Evolutionary conservation across 2,888 invertebrate genomes (phyloP), one percentile per base, ranked within the genome.

Genomic region (Lasioglossum leucozonium): DNA sequence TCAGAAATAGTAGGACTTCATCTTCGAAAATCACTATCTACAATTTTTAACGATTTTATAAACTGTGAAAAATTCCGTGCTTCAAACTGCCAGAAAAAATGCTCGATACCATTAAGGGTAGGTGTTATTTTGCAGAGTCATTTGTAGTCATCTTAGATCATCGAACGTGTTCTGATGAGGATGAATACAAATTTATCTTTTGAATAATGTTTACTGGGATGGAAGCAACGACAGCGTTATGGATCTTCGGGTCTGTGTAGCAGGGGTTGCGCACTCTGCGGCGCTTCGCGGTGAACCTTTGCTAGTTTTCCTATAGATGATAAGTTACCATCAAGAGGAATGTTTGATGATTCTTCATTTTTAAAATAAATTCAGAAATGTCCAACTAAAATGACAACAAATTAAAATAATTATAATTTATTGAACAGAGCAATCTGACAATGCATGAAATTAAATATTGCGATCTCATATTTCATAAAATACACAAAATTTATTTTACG

Each of bases 251-350:
- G 30, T 13, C 11, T 30, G 62, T 62, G 16, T 62, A 3, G 4
- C 10, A n/a, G 4, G 67, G 37, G 37, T 37, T 37, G 67, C 37
- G 22, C 62, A 65, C 62, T 16, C 1, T 16, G 26, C 13, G 62
- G 13, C 26, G 16, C 4, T 65, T 65, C 5, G 13, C 62, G 13
- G 13, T 65, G 18, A 34, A 13, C 62, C 16, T 18, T 4, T 13
- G 26, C 30, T 47, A 18, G 26, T 22, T 65, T 82, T 44, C 26
- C 37, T 34, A 22, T 77, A 18, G 73, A 6, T 30, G 81, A 73
- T 72, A 81, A 67, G 65, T 72, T 77, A 34, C 42, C 78, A 22
- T n/a, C 73, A 40, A 16, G 16, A 26, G 72, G 22, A 65, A n/a
- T 6, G 30, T 2, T 26, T 18, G 26, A 42, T n/a, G 18, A 44